Percentiles rank a stretch among this genome's conserved stretches.
Conservation (phyloP, 2,113 vertebrate genomes). For the Myodes glareolus region DNA sequence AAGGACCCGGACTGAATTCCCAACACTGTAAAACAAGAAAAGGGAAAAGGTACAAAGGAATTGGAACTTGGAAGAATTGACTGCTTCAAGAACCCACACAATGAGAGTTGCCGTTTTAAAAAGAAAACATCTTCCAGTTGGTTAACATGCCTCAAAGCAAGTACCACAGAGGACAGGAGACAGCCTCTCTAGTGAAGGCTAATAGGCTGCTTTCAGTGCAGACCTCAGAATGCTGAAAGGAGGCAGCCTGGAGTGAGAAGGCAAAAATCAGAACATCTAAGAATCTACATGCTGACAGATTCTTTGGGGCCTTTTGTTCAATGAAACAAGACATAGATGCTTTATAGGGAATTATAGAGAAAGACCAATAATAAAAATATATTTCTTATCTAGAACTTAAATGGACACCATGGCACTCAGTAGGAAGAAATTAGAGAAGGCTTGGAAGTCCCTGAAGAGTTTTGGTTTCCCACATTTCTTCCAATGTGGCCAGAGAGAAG, state of each 20-base stretch:
- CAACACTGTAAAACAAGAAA: neutral
- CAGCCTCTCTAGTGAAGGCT: neutral
- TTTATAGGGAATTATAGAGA: neutral
- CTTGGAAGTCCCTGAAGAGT: accelerated
- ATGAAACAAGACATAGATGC: neutral
- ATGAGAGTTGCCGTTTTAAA: neutral
- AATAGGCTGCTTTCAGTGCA: neutral
- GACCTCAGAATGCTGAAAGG: neutral
- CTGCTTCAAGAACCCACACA: neutral
- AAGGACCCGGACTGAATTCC: neutral
- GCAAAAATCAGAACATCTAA: neutral
- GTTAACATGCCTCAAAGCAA: neutral
- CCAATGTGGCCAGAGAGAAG: neutral
- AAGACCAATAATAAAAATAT: neutral
- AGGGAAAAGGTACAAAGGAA: neutral
- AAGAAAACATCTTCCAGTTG: neutral
- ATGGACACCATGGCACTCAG: neutral
- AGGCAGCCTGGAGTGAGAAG: neutral
- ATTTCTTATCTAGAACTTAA: neutral
- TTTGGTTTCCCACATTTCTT: neutral
- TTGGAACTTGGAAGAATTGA: neutral
- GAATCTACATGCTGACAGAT: neutral
- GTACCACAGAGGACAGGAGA: neutral
- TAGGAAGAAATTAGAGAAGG: slow-evolving; percentile 2
- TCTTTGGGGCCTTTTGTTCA: neutral